These are phyloP conservation scores for Lepidurus arcticus DNA, from an alignment of 1,140 invertebrate genomes.

Conservation along the genomic window DNA sequence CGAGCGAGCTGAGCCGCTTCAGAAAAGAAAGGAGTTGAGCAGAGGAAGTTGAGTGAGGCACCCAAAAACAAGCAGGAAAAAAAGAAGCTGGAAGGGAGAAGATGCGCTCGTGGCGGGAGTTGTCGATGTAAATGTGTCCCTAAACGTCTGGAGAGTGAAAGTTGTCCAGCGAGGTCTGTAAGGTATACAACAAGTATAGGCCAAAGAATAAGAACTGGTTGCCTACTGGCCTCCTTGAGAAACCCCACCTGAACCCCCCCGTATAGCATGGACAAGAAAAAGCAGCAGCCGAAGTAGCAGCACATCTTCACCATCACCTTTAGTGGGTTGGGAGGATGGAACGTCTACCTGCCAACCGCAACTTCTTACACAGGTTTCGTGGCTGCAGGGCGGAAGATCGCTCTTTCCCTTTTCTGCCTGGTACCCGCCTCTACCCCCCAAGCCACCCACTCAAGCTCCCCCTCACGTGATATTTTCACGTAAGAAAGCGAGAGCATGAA, in stretches of 20 bases:
- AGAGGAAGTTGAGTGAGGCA: conserved; percentile 2
- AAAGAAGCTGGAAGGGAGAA: conserved; percentile 12
- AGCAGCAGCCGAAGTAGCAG: not conserved
- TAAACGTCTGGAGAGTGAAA: conserved; percentile 11
- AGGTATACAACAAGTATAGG: not conserved
- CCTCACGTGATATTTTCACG: not conserved
- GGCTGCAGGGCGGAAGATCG: conserved; percentile 20
- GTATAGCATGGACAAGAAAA: not conserved
- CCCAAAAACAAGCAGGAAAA: not conserved
- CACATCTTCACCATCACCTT: conserved; percentile 9
- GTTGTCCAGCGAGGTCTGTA: not conserved
- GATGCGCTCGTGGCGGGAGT: conserved; percentile 20
- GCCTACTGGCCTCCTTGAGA: conserved; percentile 13
- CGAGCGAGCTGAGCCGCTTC: not conserved
- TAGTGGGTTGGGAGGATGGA: not conserved
- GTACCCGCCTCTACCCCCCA: not conserved
- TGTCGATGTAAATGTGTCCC: conserved; percentile 16
- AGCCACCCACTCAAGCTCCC: not conserved
- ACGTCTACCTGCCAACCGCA: conserved; percentile 13
- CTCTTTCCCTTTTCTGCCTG: not conserved
- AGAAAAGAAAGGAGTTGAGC: conserved; percentile 14
- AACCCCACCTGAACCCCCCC: not conserved
- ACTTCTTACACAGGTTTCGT: conserved; percentile 15
- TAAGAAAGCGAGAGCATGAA: conserved; percentile 18
- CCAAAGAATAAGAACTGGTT: conserved; percentile 13